Base-by-base conservation (phyloP, 1,140 invertebrate species). In the Drosophila lini region DNA sequence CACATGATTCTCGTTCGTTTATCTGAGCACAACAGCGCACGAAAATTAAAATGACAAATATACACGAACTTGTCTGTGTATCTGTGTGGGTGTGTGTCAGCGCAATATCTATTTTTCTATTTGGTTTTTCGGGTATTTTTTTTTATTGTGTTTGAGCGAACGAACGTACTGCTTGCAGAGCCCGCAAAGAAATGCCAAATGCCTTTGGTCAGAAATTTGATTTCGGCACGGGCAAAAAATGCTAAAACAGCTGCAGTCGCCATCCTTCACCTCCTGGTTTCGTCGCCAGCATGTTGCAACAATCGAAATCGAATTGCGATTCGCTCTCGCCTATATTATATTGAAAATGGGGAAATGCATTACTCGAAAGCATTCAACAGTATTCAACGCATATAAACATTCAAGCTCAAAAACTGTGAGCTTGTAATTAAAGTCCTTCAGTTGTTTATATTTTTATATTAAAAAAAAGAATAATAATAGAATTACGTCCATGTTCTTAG, bases 41-140 rank as follows among this genome's bases (percentile, higher is more conserved):
- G 77, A 68, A 73, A 83, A 80, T 84, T 78, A 56, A 80, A 74
- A 84, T 63, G 63, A 74, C 77, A 83, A 83, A 83, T 79, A 84
- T 28, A 62, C 44, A 68, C 36, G 40, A 31, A 56, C 44, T 41
- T 31, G 36, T 40, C 25, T n/a, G 56, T 59, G 32, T 56, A 34
- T 52, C 41, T 59, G 38, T 74, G 47, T 52, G 59, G 69, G 53
- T 56, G 55, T 57, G 55, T 57, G 55, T 57, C 31, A 25, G 56
- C 19, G 15, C 52, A 61, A 50, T 36, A 62, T 50, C 41, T 34
- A 45, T 47, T 36, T 58, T 48, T 34, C 55, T 52, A 45, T 36
- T 25, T 58, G 4, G 16, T 10, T 47, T 15, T 65, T 19, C 52
- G n/a, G 22, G 22, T 57, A 22, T 40, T n/a, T 44, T 7, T 48